Conservation (phyloP, 2,888 invertebrate genomes). For the Tipula vernalis region DNA sequence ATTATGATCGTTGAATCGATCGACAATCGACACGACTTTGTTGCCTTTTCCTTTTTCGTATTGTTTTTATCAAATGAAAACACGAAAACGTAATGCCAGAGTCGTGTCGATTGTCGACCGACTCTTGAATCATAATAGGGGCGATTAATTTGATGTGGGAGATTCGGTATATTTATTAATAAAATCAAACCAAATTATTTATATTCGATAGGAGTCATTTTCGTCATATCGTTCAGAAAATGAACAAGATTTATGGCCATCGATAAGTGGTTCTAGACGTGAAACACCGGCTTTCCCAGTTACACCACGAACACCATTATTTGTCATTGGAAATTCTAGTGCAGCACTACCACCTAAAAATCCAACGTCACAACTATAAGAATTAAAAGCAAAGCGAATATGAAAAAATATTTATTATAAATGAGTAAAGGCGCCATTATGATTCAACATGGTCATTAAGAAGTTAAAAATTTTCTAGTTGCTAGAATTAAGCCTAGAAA, state of each 20-base stretch:
- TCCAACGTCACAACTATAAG: conserved; percentile 58
- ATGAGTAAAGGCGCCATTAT: conserved; percentile 19
- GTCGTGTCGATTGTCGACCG: too few relatives aligned
- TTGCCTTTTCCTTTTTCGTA: too few relatives aligned
- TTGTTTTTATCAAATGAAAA: too few relatives aligned
- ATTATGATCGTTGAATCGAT: too few relatives aligned
- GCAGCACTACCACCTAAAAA: conserved; percentile 70
- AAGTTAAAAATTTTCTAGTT: conserved; percentile 19
- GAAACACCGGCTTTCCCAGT: conserved; percentile 92
- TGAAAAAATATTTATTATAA: not conserved
- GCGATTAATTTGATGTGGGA: not conserved
- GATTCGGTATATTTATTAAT: not conserved
- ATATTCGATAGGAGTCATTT: conserved; percentile 41
- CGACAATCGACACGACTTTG: too few relatives aligned
- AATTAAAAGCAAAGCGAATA: conserved; percentile 14
- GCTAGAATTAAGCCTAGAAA: too few relatives aligned
- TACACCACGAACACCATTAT: conserved; percentile 66
- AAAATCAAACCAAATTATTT: not conserved
- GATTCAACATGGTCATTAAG: conserved; percentile 24
- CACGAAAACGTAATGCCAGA: too few relatives aligned
- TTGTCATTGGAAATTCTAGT: conserved; percentile 51
- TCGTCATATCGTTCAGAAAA: conserved; percentile 53
- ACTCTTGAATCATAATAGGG: too few relatives aligned
- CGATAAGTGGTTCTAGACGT: conserved; percentile 48
- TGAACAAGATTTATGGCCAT: conserved; percentile 41